Base-by-base conservation (phyloP, 2,113 vertebrate species). In the Gymnocephalus cernua region DNA sequence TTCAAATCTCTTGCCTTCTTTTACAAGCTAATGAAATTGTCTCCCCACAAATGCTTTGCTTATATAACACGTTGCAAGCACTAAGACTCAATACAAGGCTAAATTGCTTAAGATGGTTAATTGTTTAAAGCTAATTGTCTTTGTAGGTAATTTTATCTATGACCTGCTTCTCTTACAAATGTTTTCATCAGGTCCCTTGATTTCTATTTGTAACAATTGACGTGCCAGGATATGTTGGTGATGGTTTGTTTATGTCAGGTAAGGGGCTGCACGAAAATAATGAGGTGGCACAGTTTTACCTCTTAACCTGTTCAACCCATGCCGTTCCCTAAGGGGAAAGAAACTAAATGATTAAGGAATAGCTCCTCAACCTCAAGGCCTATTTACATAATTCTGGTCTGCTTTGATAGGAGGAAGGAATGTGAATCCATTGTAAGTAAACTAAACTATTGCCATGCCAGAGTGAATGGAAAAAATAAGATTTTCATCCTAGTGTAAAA, bases 61-160 rank as follows among this genome's bases (percentile, higher is more conserved):
- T 7, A 7, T 21, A 14, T 16, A 63, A 56, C 19, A 32, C 4
- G 38, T 48, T 64, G 32, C 12, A 51, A 41, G 50, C 25, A 35
- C 10, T 18, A 19, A 25, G 10, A 51, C 29, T 11, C 2, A 57
- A 35, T 12, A 6, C 25, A 10, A 53, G 47, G 25, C 47, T 47
- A 6, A 56, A 56, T 35, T 25, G 21, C 6, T 53, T 72, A 29
- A 27, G 29, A 45, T 23, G 7, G 35, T 14, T 63, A 48, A 68
- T 53, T 53, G 56, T 75, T 50, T 64, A 4, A 38, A 58, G 45
- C 25, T 32, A 51, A 68, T 58, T 32, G 50, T 72, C 8, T 62
- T n/a, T 70, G 9, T 38, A n/a, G 23, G n/a, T 23, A 16, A 53
- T 41, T 21, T 53, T 29, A 70, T 21, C 41, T 38, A 6, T 41